Evolutionary conservation across 2,113 vertebrate genomes (phyloP).

Genomic region (Hippopotamus amphibius): DNA sequence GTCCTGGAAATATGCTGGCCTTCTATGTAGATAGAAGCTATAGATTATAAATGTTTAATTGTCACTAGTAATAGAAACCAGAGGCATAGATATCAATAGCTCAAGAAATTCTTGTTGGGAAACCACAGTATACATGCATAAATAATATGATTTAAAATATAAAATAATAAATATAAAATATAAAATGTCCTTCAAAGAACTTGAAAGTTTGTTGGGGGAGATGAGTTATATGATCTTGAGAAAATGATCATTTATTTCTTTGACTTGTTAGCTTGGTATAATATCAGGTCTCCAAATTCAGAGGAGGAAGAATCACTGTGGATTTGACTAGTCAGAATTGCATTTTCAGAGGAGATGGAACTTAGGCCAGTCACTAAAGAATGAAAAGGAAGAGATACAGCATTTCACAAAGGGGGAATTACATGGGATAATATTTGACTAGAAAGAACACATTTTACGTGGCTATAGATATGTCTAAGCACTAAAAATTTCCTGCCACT

Average conservation of each 20-base stretch:
- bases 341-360: neutral
- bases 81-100: neutral
- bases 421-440: neutral
- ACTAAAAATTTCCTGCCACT: neutral
- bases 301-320: neutral
- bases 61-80: neutral
- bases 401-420: slow-evolving; percentile 13
- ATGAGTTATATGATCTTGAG: neutral
- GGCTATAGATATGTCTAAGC: neutral
- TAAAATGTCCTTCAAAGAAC: neutral
- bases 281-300: neutral
- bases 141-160: too few relatives aligned
- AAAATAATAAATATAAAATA: too few relatives aligned
- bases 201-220: neutral
- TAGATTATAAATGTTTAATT: neutral
- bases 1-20: neutral
- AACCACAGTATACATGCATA: neutral
- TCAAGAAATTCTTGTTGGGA: neutral
- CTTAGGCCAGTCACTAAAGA: neutral
- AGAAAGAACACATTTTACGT: slow-evolving; percentile 12
- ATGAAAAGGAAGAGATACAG: neutral
- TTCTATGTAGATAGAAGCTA: neutral
- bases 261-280: neutral
- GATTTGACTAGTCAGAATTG: neutral
- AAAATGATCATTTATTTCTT: neutral